Evolutionary conservation across 2,113 vertebrate species (phyloP).

Genomic region (Erythrocercus mccallii): DNA sequence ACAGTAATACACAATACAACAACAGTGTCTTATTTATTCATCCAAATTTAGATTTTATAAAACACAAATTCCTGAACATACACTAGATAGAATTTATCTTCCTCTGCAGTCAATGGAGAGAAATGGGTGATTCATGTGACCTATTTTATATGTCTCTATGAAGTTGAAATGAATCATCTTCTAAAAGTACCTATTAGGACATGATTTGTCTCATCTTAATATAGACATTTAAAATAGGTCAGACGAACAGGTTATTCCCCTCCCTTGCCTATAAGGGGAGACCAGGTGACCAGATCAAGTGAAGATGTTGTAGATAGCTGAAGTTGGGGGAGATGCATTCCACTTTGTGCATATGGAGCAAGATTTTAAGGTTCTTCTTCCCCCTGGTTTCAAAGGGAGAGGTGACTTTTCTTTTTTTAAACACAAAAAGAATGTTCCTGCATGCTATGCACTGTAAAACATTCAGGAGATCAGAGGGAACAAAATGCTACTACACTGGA

Average conservation of each 20-base stretch:
- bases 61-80: not conserved
- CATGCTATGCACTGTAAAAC: not conserved
- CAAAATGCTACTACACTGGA: not conserved
- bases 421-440: not conserved
- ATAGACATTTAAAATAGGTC: not conserved
- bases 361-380: not conserved
- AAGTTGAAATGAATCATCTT: not conserved
- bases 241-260: not conserved
- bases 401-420: not conserved
- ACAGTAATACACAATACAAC: not conserved
- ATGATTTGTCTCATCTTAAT: conserved; percentile 8
- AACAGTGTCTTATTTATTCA: not conserved
- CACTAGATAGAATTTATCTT: not conserved
- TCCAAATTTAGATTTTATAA: not conserved
- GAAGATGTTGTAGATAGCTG: not conserved
- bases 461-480: not conserved
- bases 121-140: not conserved
- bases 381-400: not conserved
- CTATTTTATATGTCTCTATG: not conserved
- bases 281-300: not conserved
- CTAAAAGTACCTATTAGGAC: conserved; percentile 5
- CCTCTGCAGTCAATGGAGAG: not conserved
- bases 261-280: not conserved
- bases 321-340: not conserved
- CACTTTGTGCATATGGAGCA: not conserved